Evolutionary conservation across 2,888 invertebrate genomes (phyloP).

Genomic region (Hylaea fasciaria): DNA sequence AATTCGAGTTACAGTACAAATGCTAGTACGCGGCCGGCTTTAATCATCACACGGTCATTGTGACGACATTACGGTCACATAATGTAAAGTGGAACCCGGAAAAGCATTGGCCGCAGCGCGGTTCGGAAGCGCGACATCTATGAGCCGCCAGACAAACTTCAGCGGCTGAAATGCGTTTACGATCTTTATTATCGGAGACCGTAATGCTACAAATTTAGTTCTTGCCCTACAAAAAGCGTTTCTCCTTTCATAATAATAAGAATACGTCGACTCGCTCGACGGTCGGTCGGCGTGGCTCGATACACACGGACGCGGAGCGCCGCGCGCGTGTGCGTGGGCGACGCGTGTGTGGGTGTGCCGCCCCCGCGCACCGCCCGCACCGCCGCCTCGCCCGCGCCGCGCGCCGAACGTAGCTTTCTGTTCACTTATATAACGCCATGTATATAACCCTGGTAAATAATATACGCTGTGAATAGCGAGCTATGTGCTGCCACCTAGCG

Average conservation of each 20-base stretch:
- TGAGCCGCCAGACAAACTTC: constrained; percentile 77
- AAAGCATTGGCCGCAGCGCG: constrained; percentile 48
- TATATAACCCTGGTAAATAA: constrained; percentile 80
- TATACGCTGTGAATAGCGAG: constrained; percentile 80
- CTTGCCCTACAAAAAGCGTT: constrained; percentile 85
- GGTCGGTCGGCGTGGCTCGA: constrained; percentile 76
- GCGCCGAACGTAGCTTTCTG: constrained; percentile 80
- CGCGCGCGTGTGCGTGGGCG: constrained; percentile 57
- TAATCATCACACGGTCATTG: constrained; percentile 49
- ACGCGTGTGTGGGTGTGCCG: constrained; percentile 49
- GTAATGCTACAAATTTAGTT: constrained; percentile 84
- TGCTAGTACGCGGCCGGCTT: constrained; percentile 32
- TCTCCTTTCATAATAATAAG: constrained; percentile 86
- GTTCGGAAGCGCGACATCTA: constrained; percentile 78
- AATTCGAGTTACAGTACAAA: constrained; percentile 20
- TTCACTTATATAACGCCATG: constrained; percentile 83
- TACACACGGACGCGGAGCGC: constrained; percentile 68
- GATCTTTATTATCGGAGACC: constrained; percentile 81
- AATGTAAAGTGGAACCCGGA: constrained; percentile 50
- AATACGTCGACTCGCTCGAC: constrained; percentile 84
- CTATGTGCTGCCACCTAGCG: constrained; percentile 84
- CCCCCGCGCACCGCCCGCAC: constrained; percentile 34
- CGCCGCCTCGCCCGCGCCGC: constrained; percentile 44
- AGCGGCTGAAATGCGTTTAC: constrained; percentile 81
- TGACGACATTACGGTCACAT: constrained; percentile 49